phyloP scores from a whole-genome alignment of 2,888 invertebrate species.

The Erynnis tages region DNA sequence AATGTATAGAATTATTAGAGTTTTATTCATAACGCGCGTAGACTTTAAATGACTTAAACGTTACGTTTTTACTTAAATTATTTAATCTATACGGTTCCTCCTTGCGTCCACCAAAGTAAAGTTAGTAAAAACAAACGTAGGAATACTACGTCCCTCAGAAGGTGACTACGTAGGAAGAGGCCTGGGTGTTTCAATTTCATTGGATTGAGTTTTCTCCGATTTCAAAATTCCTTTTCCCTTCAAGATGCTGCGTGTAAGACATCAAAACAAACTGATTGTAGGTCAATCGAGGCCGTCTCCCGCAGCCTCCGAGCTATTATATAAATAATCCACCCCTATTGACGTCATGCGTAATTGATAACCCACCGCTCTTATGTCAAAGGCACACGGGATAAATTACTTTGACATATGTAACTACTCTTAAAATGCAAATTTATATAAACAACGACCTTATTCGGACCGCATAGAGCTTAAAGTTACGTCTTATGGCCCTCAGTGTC shows the following conservation, averaged over 20 bases:
- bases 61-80: too few relatives aligned
- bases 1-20: too few relatives aligned
- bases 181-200: too few relatives aligned
- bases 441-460: slow-evolving; percentile 10
- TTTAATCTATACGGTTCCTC: too few relatives aligned
- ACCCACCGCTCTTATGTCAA: slow-evolving; percentile 18
- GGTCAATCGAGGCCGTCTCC: slow-evolving; percentile 18
- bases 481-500: slow-evolving; percentile 10
- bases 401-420: slow-evolving; percentile 14
- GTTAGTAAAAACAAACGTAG: too few relatives aligned
- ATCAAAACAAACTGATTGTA: slow-evolving; percentile 4
- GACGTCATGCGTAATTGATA: slow-evolving; percentile 27
- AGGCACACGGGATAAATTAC: slow-evolving; percentile 13
- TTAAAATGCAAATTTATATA: slow-evolving; percentile 20
- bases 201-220: too few relatives aligned
- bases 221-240: too few relatives aligned
- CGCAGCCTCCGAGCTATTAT: slow-evolving; percentile 13
- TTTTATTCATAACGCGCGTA: too few relatives aligned
- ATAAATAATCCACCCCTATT: slow-evolving; percentile 25
- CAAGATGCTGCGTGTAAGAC: neutral
- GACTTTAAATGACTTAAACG: too few relatives aligned
- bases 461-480: slow-evolving; percentile 15
- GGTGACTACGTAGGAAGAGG: too few relatives aligned
- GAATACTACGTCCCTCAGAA: too few relatives aligned
- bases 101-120: too few relatives aligned